Evolutionary conservation across 2,888 invertebrate genomes (phyloP).

Genomic region (Epirrhoe tristata): DNA sequence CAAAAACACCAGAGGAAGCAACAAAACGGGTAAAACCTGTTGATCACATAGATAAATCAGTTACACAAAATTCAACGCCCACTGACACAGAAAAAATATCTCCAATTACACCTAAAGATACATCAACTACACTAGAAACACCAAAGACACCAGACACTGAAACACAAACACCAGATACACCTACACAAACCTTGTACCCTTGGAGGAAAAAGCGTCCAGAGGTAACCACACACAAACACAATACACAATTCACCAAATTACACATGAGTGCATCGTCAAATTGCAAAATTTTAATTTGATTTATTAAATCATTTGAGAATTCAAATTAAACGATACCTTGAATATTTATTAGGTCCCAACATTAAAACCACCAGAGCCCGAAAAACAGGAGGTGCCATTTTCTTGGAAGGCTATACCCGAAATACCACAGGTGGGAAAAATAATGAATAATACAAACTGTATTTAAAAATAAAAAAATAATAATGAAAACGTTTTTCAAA

Average conservation of each 20-base stretch:
- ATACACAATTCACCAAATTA: constrained; percentile 16
- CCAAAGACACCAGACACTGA: constrained; percentile 26
- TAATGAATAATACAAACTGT: constrained; percentile 14
- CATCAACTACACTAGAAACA: constrained; percentile 1
- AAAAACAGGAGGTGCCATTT: constrained; percentile 70
- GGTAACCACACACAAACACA: constrained; percentile 43
- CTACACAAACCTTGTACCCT: constrained; percentile 50
- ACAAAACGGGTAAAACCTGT: background rate
- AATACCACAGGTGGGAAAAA: constrained; percentile 75
- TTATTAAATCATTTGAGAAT: background rate
- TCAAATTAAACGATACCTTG: background rate
- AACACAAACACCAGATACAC: constrained; percentile 47
- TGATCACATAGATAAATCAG: background rate
- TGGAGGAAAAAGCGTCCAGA: constrained; percentile 54
- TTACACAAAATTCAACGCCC: background rate
- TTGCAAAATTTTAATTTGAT: background rate
- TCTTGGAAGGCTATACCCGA: constrained; percentile 80
- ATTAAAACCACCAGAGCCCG: constrained; percentile 62
- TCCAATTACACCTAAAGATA: background rate
- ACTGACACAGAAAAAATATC: background rate
- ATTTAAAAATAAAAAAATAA: constrained; percentile 20
- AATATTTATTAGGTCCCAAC: constrained; percentile 63
- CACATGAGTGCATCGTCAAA: constrained; percentile 27
- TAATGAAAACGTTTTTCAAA: constrained; percentile 42
- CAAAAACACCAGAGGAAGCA: constrained; percentile 2